A percentile compares a stretch with the other conserved stretches of the same genome.
phyloP scores from a whole-genome alignment of 2,113 vertebrate genomes.

The Pristiophorus japonicus region DNA sequence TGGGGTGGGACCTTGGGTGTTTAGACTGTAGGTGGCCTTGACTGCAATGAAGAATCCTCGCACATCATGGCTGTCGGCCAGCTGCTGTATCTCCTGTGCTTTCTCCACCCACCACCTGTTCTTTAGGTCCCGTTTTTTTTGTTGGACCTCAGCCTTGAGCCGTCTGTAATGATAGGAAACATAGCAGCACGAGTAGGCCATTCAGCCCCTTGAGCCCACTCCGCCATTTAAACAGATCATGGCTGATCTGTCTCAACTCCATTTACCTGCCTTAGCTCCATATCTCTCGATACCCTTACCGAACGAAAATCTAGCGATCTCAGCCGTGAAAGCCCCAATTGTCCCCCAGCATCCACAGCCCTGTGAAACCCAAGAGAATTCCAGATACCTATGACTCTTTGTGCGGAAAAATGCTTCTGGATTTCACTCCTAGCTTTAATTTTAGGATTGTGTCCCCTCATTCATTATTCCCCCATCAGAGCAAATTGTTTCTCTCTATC shows the following conservation, averaged over 20 bases:
- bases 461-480: not conserved
- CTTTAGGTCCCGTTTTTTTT: no score
- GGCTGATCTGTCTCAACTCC: not conserved
- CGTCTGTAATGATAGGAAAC: no score
- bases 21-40: no score
- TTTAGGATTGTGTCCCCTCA: not conserved
- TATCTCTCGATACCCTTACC: not conserved
- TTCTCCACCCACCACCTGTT: no score
- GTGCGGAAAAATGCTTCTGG: not conserved
- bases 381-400: not conserved
- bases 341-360: not conserved
- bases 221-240: no score
- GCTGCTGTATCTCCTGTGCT: no score
- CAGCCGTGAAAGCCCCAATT: not conserved
- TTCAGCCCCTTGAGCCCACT: no score
- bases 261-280: not conserved
- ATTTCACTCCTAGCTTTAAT: not conserved
- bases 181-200: no score
- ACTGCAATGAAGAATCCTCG: no score
- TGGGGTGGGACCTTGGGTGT: no score
- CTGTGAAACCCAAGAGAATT: not conserved
- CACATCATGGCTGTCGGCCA: no score
- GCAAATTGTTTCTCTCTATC: not conserved
- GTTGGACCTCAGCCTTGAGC: no score
- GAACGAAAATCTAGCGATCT: not conserved